Base-by-base conservation (phyloP, 2,888 invertebrate species). In the Tipula confusa region DNA sequence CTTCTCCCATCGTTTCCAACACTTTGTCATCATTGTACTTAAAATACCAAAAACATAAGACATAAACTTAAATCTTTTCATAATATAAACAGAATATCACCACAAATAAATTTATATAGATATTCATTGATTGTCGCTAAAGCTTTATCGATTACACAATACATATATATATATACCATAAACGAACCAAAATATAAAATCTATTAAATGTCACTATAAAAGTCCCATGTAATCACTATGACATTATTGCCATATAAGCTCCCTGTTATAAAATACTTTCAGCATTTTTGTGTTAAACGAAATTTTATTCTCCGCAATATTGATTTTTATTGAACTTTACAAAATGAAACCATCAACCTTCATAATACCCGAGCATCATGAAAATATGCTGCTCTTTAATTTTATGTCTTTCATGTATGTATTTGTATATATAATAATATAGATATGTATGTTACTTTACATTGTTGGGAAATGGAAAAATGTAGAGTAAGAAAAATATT, bases 321-420 rank as follows among this genome's bases (percentile, higher is more conserved):
- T 64, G 64, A 64, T 64, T 64, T 64, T 64, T 64, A 64, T 64
- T 64, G 64, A 64, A 64, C 64, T 64, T 64, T 24, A 24, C 64
- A 11, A 64, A n/a, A 64, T 64, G 24, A 64, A 64, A 64, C 24
- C 64, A 64, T 64, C 64, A 64, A 64, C 64, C 64, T 64, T 64
- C 64, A 64, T 24, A 64, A 64, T 64, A 64, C 9, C 24, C 64
- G 24, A 64, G 64, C 64, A 64, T 24, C 64, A 64, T 64, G 64
- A 64, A 64, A 64, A 64, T 64, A 64, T 64, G 64, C 64, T 64
- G 64, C 64, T n/a, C n/a, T 64, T 64, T 64, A 64, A 64, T 64
- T 64, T 64, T 64, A 24, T 64, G 9, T 64, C 9, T 64, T 64
- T 11, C 1, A 24, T 24, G 9, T 64, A 24, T 64, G 7, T 64